phyloP scores from a whole-genome alignment of 2,888 invertebrate genomes.

The Neoaliturus tenellus region DNA sequence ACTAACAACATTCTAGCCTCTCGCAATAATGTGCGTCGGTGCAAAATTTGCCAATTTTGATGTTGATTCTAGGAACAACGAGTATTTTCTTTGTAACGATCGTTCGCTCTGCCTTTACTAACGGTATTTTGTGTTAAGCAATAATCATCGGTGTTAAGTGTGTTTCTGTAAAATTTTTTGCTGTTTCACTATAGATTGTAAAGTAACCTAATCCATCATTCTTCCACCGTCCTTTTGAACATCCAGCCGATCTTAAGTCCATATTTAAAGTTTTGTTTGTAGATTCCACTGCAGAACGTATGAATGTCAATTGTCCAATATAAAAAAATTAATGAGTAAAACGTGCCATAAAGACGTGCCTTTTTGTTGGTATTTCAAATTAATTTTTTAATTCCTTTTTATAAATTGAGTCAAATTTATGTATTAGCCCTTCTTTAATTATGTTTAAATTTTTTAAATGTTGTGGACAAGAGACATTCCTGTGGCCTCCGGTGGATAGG shows the following conservation, averaged over 20 bases:
- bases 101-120: constrained; percentile 17
- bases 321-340: neutral
- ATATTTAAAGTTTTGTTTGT: constrained; percentile 6
- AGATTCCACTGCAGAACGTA: neutral
- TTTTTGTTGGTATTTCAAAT: constrained; percentile 6
- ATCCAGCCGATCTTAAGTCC: constrained; percentile 37
- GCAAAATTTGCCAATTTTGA: neutral
- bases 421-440: too few relatives aligned
- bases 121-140: constrained; percentile 36
- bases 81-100: neutral
- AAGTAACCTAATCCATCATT: constrained; percentile 28
- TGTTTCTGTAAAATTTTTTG: constrained; percentile 4
- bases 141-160: constrained; percentile 34
- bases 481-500: neutral
- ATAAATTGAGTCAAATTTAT: too few relatives aligned
- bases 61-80: constrained; percentile 3
- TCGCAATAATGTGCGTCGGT: constrained; percentile 30
- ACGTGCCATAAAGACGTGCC: constrained; percentile 43
- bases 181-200: neutral
- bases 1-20: constrained; percentile 1
- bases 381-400: neutral
- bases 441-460: neutral
- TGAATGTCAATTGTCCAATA: constrained; percentile 21
- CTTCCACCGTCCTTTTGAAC: constrained; percentile 35
- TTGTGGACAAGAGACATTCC: constrained; percentile 14